Percentiles rank a stretch among this genome's conserved stretches.
phyloP scores from a whole-genome alignment of 2,113 vertebrate species.

The Myotis davidii region DNA sequence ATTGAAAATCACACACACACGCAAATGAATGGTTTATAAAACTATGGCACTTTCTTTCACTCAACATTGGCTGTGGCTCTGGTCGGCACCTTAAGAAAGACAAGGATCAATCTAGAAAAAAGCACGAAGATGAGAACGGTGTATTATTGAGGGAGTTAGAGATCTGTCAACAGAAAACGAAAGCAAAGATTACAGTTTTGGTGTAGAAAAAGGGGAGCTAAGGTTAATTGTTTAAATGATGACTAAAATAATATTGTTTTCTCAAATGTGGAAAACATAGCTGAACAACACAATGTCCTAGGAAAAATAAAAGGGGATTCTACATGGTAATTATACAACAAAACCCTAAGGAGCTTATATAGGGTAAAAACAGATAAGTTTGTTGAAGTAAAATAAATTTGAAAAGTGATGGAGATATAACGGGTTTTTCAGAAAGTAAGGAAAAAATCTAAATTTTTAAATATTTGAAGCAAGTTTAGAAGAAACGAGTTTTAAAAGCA shows the following conservation, averaged over 20 bases:
- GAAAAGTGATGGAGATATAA: background rate
- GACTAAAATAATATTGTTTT: slow-evolving; percentile 5
- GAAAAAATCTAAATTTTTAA: background rate
- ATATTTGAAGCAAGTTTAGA: no score
- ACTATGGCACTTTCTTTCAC: background rate
- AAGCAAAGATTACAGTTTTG: background rate
- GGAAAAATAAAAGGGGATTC: background rate
- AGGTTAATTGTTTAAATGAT: background rate
- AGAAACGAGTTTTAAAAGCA: background rate
- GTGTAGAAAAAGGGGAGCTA: background rate
- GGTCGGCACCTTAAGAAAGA: background rate
- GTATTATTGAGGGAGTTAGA: background rate
- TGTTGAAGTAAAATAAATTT: background rate
- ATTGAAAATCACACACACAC: background rate
- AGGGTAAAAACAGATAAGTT: slow-evolving; percentile 23
- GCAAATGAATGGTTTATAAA: background rate
- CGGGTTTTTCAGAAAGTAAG: background rate
- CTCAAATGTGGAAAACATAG: background rate
- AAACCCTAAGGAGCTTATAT: background rate
- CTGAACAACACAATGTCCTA: background rate
- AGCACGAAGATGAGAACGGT: background rate
- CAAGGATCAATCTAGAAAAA: background rate
- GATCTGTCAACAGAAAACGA: background rate
- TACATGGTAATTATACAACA: background rate
- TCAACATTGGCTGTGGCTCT: background rate